Evolutionary conservation across 1,140 invertebrate species (phyloP).

Genomic region (Drosophila pseudoobscura): DNA sequence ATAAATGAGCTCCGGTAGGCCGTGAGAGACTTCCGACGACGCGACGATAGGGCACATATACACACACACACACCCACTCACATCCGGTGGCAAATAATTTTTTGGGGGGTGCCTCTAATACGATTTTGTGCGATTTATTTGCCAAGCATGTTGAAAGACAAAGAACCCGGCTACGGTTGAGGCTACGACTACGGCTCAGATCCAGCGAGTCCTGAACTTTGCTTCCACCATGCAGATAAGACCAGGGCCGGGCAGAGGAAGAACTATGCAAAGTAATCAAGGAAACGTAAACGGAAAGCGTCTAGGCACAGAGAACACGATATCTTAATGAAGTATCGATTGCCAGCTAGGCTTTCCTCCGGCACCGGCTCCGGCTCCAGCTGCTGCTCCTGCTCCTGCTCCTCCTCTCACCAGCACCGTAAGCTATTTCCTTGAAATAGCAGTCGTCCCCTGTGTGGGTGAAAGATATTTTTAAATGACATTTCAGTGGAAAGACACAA

Average conservation of each 20-base stretch:
- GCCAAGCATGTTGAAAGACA: slow-evolving; percentile 65
- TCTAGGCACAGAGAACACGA: slow-evolving; percentile 78
- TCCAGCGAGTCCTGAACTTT: slow-evolving; percentile 28
- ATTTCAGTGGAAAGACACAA: slow-evolving; percentile 59
- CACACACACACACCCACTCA: slow-evolving; percentile 50
- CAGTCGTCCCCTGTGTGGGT: slow-evolving; percentile 4
- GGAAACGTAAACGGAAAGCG: slow-evolving; percentile 82
- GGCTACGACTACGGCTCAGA: slow-evolving; percentile 3
- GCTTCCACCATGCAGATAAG: slow-evolving; percentile 48
- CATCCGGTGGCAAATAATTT: slow-evolving; percentile 77
- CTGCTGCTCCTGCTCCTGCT: background rate
- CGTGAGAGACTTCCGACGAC: slow-evolving; percentile 34
- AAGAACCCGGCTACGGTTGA: slow-evolving; percentile 32
- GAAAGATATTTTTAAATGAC: slow-evolving; percentile 72
- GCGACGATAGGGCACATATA: slow-evolving; percentile 48
- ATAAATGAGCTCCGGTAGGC: slow-evolving; percentile 27
- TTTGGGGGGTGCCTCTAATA: slow-evolving; percentile 46
- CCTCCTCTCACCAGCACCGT: no score
- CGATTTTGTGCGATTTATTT: slow-evolving; percentile 78
- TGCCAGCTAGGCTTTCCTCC: slow-evolving; percentile 33
- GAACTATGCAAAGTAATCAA: slow-evolving; percentile 83
- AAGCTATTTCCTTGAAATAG: no score
- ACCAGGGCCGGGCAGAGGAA: slow-evolving; percentile 43
- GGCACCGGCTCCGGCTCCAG: no score
- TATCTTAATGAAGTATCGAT: slow-evolving; percentile 83